Percentiles rank a stretch among this genome's conserved stretches.
Conservation (phyloP, 2,888 invertebrate species). For the Macrophya alboannulata region DNA sequence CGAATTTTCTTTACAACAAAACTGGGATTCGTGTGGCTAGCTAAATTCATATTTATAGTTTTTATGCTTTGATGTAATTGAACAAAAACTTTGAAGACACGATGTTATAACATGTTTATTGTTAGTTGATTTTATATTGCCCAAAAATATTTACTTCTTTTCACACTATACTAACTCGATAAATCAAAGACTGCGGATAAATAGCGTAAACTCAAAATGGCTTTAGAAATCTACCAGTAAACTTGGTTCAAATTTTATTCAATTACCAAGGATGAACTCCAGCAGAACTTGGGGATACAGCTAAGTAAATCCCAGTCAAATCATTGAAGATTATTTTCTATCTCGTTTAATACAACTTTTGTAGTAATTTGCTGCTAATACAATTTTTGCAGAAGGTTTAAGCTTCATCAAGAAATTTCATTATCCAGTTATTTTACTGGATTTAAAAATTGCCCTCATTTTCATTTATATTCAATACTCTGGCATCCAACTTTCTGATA, state of each 20-base stretch:
- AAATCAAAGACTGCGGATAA: background rate
- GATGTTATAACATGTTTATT: background rate
- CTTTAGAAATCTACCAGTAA: background rate
- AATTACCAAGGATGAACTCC: slow-evolving; percentile 8
- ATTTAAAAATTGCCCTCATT: background rate
- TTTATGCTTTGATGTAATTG: slow-evolving; percentile 47
- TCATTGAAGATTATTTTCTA: background rate
- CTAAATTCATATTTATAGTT: slow-evolving; percentile 25
- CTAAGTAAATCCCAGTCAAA: slow-evolving; percentile 36
- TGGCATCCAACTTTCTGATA: background rate
- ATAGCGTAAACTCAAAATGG: background rate
- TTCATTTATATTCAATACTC: background rate
- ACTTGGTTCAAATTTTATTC: background rate
- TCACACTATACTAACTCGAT: background rate
- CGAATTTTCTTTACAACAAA: slow-evolving; percentile 7
- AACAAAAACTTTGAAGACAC: slow-evolving; percentile 16
- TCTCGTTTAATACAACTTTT: background rate
- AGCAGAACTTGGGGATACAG: slow-evolving; percentile 12
- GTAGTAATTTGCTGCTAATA: no score
- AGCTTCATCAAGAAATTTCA: background rate
- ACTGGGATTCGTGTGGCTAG: background rate
- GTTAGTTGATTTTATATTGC: background rate
- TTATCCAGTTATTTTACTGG: background rate
- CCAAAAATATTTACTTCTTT: background rate
- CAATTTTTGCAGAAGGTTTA: background rate